Evolutionary conservation across 2,113 vertebrate genomes (phyloP), one percentile per base, ranked within the genome.

Genomic region (Etheostoma spectabile): DNA sequence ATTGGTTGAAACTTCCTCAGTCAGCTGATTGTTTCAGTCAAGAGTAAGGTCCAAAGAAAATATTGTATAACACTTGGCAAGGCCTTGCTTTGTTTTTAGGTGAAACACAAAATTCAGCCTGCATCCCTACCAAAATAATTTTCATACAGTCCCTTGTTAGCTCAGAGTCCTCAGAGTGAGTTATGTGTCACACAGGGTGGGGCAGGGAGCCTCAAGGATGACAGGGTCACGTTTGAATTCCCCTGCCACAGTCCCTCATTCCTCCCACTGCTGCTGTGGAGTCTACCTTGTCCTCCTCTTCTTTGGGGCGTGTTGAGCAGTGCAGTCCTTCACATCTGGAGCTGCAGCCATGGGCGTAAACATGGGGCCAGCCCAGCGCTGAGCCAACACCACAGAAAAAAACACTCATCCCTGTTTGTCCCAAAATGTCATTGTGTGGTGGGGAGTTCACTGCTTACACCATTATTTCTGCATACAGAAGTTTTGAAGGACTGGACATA

Each of bases 251-350:
- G 61, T 49, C 38, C 30, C 70, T 52, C 77, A 80, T 84, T 56
- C 72, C 71, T 74, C 60, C 74, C 76, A 61, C 51, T 84, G 56
- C 46, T 76, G n/a, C 80, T 73, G 66, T 66, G 30, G n/a, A 33
- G 57, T 48, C 83, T 76, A 67, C 59, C 42, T 84, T 64, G 3
- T 82, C 62, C 49, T 79, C 79, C 27, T 77, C 14, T 24, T 61
- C 18, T 33, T 69, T 67, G 52, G 71, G 62, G 63, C 63, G 55
- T 79, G 83, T 74, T 68, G 77, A 80, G 69, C 74, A 38, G 76
- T 62, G 69, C 74, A 38, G 78, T 60, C 77, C 27, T 80, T 85
- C 74, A 95, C 94, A 95, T 94, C 94, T 95, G 94, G 93, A 92
- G 88, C 62, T 10, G 33, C 79, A 91, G 87, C 86, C 83, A 52